phyloP scores from a whole-genome alignment of 2,888 invertebrate genomes.

The Synanthedon formicaeformis region DNA sequence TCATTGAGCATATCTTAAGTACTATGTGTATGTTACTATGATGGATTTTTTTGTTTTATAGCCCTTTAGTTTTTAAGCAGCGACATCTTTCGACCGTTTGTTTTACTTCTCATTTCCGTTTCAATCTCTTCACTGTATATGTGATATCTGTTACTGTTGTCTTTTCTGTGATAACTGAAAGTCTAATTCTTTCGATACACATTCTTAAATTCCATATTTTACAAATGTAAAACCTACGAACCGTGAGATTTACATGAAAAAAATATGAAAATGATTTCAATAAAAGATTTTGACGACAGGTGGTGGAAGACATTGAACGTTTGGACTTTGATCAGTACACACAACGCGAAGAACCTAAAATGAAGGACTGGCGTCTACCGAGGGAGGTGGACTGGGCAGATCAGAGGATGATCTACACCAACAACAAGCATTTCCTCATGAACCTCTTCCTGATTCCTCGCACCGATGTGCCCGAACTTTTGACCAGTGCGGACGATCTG shows the following conservation, averaged over 20 bases:
- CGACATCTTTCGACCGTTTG: too few relatives aligned
- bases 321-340: conserved; percentile 76
- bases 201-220: too few relatives aligned
- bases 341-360: conserved; percentile 74
- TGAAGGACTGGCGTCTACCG: conserved; percentile 81
- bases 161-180: too few relatives aligned
- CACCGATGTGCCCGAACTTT: conserved; percentile 78
- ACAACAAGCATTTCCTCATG: conserved; percentile 71
- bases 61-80: too few relatives aligned
- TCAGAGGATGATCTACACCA: conserved; percentile 71
- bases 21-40: too few relatives aligned
- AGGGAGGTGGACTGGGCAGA: conserved; percentile 74
- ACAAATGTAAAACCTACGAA: too few relatives aligned
- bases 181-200: too few relatives aligned
- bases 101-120: too few relatives aligned
- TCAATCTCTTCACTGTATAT: too few relatives aligned
- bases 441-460: conserved; percentile 72
- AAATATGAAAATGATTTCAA: background rate
- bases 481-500: conserved; percentile 71
- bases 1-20: too few relatives aligned
- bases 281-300: conserved; percentile 22
- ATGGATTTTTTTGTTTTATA: too few relatives aligned
- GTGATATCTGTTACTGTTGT: too few relatives aligned
- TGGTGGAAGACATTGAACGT: conserved; percentile 88
- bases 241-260: background rate